phyloP scores from a whole-genome alignment of 2,797 vertebrate genomes.

The Megaceryle alcyon region DNA sequence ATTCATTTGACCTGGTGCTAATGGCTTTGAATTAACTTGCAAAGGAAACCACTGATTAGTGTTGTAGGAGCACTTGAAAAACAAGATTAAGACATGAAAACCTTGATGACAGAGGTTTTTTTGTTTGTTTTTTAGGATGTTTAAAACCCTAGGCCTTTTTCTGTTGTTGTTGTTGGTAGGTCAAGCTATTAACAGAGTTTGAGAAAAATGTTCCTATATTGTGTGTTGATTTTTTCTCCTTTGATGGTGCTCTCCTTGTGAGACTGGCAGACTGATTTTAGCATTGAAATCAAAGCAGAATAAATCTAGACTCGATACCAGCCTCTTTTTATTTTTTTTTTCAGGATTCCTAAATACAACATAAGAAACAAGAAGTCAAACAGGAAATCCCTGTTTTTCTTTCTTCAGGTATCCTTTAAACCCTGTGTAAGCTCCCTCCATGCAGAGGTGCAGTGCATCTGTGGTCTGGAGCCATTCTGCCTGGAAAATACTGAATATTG shows the following conservation, averaged over 20 bases:
- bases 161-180: background rate
- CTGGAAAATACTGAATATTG: background rate
- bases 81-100: background rate
- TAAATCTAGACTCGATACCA: background rate
- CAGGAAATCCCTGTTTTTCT: background rate
- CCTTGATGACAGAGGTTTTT: background rate
- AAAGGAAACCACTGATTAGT: background rate
- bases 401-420: background rate
- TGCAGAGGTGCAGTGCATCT: background rate
- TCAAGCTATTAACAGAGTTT: background rate
- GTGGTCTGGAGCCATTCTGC: background rate
- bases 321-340: background rate
- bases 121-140: background rate
- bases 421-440: background rate
- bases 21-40: background rate
- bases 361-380: background rate
- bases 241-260: background rate
- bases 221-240: background rate
- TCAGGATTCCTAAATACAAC: background rate
- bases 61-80: background rate
- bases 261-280: background rate
- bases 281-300: background rate
- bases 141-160: background rate
- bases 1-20: background rate
- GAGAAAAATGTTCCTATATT: background rate